phyloP scores from a whole-genome alignment of 1,140 invertebrate genomes.

The Drosophila littoralis region DNA sequence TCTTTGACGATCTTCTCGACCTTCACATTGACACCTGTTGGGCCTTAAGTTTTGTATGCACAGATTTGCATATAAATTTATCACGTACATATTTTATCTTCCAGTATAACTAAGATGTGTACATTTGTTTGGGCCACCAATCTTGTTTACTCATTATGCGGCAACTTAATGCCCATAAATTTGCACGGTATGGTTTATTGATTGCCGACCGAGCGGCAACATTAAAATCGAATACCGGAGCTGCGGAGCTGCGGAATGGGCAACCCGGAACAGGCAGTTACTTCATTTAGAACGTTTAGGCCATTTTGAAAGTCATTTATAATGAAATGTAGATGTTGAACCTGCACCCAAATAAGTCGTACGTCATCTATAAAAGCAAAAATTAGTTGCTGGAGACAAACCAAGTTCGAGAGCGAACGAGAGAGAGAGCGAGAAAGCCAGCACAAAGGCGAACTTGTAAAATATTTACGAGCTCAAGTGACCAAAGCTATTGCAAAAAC shows the following conservation, averaged over 20 bases:
- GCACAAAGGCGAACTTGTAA: constrained; percentile 62
- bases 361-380: constrained; percentile 68
- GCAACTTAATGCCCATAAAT: constrained; percentile 52
- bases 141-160: constrained; percentile 46
- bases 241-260: neutral
- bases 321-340: constrained; percentile 77
- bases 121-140: neutral
- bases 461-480: constrained; percentile 78
- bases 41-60: neutral
- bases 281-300: constrained; percentile 58
- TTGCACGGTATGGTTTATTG: constrained; percentile 42
- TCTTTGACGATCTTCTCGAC: neutral
- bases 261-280: constrained; percentile 38
- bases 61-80: constrained; percentile 1
- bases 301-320: constrained; percentile 79
- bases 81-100: neutral
- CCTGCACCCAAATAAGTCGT: constrained; percentile 51
- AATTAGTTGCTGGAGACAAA: constrained; percentile 61
- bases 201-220: constrained; percentile 45
- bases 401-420: neutral
- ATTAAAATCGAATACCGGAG: constrained; percentile 34
- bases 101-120: neutral
- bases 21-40: neutral
- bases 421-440: neutral
- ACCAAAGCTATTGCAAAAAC: constrained; percentile 54